Base-by-base conservation (phyloP, 2,113 vertebrate genomes). In the Petroica traversi region DNA sequence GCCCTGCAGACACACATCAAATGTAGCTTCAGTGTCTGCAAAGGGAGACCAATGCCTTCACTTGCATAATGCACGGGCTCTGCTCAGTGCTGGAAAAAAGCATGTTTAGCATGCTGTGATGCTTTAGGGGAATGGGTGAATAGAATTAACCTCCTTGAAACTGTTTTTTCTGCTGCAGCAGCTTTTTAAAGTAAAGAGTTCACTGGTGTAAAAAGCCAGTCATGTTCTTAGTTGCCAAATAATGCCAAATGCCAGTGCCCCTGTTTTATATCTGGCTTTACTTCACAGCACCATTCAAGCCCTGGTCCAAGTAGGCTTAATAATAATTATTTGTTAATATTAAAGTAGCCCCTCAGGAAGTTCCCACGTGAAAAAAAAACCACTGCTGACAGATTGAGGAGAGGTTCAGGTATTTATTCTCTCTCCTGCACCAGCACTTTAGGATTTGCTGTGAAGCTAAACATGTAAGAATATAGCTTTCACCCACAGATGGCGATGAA, bases 401-500 rank as follows among this genome's bases (percentile, higher is more conserved):
- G 43, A 94, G 33, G 36, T 57, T 88, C 55, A 85, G 45, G 71
- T n/a, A 54, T 67, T 77, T 82, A 58, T 76, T 69, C 66, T 85
- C 9, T 36, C 29, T 87, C n/a, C 19, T 64, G 57, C 34, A 67
- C 19, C 15, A 54, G 55, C 46, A 52, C 75, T 62, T 58, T 1
- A 76, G 36, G 33, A 41, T 51, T 75, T 89, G 52, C 25, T 54
- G 58, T 43, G 57, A 62, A 66, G 34, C 38, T n/a, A 55, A 93
- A 69, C 59, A 62, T 6, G 46, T 31, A 36, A 52, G 66, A 72
- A 68, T 64, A 49, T 5, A 85, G 49, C 74, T 94, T 85, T 91
- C 67, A 80, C 75, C 78, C 89, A 92, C 73, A 95, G 92, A 90
- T 69, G 85, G 95, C 43, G 7, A 83, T 7, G 81, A 92, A 89